These are phyloP conservation scores for Dasyprocta punctata DNA, from an alignment of 2,113 vertebrate genomes.

Conservation along the genomic window DNA sequence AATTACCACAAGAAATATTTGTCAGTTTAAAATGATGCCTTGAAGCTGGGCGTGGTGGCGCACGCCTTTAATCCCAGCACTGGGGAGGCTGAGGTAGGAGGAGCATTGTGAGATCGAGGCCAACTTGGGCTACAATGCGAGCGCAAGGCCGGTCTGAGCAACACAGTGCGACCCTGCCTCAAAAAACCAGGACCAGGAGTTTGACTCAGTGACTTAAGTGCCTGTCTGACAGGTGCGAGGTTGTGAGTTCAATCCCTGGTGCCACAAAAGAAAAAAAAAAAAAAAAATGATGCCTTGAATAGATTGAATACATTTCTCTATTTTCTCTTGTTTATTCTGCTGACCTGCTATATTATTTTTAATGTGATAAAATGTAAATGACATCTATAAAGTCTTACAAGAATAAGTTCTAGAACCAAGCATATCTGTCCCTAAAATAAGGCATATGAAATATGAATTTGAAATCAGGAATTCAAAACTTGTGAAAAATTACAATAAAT, in stretches of 20 bases:
- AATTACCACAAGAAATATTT: neutral
- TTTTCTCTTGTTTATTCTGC: neutral
- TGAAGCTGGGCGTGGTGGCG: too few species aligned
- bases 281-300: neutral
- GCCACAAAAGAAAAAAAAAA: too few species aligned
- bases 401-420: neutral
- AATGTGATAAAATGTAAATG: neutral
- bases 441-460: neutral
- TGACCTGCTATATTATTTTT: neutral
- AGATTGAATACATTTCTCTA: neutral
- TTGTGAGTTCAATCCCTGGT: too few species aligned
- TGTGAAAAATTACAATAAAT: neutral
- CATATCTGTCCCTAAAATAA: neutral
- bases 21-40: neutral
- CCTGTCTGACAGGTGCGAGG: too few species aligned
- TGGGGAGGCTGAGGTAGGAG: too few species aligned
- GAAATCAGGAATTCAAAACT: neutral
- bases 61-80: too few species aligned
- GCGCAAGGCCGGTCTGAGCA: too few species aligned
- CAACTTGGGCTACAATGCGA: too few species aligned
- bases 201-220: too few species aligned
- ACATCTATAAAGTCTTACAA: slow-evolving; percentile 37
- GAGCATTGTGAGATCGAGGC: too few species aligned
- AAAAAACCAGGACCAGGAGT: too few species aligned
- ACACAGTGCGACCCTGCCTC: too few species aligned